These are phyloP conservation scores for Periparus ater DNA, from an alignment of 2,797 vertebrate species.

Conservation along the genomic window DNA sequence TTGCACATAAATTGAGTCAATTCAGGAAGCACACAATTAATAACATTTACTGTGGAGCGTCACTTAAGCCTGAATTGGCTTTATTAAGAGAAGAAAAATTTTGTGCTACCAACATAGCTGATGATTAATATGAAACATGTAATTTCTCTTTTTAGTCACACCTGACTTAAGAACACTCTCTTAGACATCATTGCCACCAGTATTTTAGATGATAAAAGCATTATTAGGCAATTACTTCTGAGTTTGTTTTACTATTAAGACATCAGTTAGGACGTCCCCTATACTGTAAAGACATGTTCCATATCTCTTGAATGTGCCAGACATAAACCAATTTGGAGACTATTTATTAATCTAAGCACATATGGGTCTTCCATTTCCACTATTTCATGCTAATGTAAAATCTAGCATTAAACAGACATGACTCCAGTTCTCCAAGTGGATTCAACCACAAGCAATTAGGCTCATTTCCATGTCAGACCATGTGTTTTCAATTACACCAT, in stretches of 20 bases:
- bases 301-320: not conserved
- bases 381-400: not conserved
- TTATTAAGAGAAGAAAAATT: constrained; percentile 5
- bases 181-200: not conserved
- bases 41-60: constrained; percentile 5
- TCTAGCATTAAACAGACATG: not conserved
- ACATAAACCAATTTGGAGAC: constrained; percentile 9
- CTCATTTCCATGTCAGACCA: not conserved
- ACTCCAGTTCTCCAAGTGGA: not conserved
- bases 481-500: not conserved
- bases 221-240: not conserved
- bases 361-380: constrained; percentile 17
- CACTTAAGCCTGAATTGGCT: constrained; percentile 1
- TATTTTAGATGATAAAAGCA: not conserved
- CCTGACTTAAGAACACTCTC: not conserved
- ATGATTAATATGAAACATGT: not conserved
- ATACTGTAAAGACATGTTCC: not conserved
- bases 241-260: not conserved
- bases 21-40: constrained; percentile 33
- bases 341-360: constrained; percentile 18
- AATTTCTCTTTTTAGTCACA: not conserved
- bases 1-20: not conserved
- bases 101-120: not conserved
- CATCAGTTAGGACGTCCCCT: not conserved
- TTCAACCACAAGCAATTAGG: not conserved